Base-by-base conservation (phyloP, 2,113 vertebrate species). In the Tachycineta bicolor region DNA sequence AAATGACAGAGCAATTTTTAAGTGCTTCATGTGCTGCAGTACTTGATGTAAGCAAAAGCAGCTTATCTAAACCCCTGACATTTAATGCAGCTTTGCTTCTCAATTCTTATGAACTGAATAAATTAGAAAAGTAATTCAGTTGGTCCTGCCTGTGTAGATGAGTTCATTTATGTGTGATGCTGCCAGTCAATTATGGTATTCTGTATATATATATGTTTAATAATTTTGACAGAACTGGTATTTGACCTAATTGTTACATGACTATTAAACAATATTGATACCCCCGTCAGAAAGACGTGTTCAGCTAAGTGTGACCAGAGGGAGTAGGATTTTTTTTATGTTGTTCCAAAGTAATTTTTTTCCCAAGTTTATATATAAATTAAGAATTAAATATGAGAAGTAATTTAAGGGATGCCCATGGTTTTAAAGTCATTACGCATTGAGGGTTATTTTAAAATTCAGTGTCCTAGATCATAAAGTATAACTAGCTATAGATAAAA, bases 1-100 rank as follows among this genome's bases (percentile, higher is more conserved):
- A 65, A 90, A 93, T 87, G 90, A 89, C 79, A 90, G 86, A 94
- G 69, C 62, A 89, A 52, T 94, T 97, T 95, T 94, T 78, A 87
- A 96, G 78, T 74, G 65, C 50, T 95, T 96, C 62, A 39, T 89
- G 33, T 88, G 34, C 81, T 88, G 60, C 80, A 71, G 60, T 7
- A 3, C 65, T 95, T 89, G 76, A 89, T 6, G 11, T 75, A 90
- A 83, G 82, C 1, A 23, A 82, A 92, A 95, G 87, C 83, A 53
- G 86, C 91, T 92, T 96, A 94, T 82, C 80, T 90, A 91, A 94
- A 91, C 22, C 67, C 53, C 91, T 88, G 80, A n/a, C 53, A 79
- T 81, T 94, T 79, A 83, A 33, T 88, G 77, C 89, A 73, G 77
- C 62, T 96, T 92, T 85, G 70, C 76, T 89, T 94, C 56, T 76